Percentiles rank a stretch among this genome's conserved stretches.
These are phyloP conservation scores for Ceratosolen fusciceps DNA, from an alignment of 1,140 invertebrate genomes.

Conservation along the genomic window DNA sequence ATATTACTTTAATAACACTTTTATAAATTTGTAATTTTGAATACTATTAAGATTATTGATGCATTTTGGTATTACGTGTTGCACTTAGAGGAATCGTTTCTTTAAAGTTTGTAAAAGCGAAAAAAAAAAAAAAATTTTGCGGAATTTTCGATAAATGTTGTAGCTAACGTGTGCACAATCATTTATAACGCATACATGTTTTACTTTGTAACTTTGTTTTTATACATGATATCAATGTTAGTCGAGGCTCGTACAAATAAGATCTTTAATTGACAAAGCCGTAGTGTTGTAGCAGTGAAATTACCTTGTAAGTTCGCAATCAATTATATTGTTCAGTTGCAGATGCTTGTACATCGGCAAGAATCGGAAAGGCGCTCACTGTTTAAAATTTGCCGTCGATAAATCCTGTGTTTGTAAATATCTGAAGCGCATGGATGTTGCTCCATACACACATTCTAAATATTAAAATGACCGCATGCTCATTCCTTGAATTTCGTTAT, in stretches of 20 bases:
- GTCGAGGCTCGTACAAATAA: neutral
- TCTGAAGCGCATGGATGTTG: neutral
- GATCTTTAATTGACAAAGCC: neutral
- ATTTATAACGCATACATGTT: neutral
- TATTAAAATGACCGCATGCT: neutral
- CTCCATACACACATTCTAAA: neutral
- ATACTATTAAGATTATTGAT: too few species aligned
- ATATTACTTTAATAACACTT: too few species aligned
- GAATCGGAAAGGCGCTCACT: neutral
- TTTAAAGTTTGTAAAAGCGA: too few species aligned
- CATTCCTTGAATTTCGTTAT: conserved; percentile 8
- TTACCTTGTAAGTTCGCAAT: neutral
- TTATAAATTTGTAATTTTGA: too few species aligned
- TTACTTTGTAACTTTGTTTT: neutral
- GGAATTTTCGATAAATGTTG: too few species aligned
- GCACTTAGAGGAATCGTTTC: too few species aligned
- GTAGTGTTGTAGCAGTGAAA: neutral
- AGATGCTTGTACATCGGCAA: neutral
- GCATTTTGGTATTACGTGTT: too few species aligned
- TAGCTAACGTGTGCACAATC: too few species aligned
- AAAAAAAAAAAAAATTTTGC: too few species aligned
- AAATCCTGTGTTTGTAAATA: conserved; percentile 4
- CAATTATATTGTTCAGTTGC: neutral
- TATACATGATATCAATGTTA: neutral
- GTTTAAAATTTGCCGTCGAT: neutral